Base-by-base conservation (phyloP, 1,140 invertebrate species). In the Grapholita molesta region DNA sequence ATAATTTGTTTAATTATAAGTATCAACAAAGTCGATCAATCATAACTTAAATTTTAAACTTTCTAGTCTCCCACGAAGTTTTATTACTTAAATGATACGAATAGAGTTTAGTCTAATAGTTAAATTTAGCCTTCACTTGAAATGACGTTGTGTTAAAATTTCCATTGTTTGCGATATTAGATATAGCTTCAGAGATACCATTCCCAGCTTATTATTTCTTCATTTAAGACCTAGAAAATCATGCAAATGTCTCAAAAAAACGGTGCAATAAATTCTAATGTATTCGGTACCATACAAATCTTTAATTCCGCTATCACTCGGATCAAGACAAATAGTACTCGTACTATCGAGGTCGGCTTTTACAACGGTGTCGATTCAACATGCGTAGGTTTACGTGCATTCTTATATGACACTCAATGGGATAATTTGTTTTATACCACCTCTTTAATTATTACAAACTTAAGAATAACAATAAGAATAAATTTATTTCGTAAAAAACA, bases 311-410 rank as follows among this genome's bases (percentile, higher is more conserved):
- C 55, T 18, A 15, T 15, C 28, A 61, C 7, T 28, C 3, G 25
- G 55, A 12, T 25, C 24, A 15, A 30, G 25, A 3, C 28, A 61
- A 28, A 61, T 61, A 61, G 38, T 48, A 72, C 66, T 53, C 23
- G 42, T 52, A 72, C 66, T 55, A 76, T 71, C 74, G 79, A 81
- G 79, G 78, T 73, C 78, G 75, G 69, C 68, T 75, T 77, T 80
- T 76, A 79, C 71, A 70, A 66, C 67, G 70, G 78, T 84, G 77
- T 83, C 70, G 67, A 70, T 83, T 79, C 77, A 71, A 71, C 75
- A 70, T 67, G 78, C 72, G 79, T 82, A 76, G 78, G 80, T 72
- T 68, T 74, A 74, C 68, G 73, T 67, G 71, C 33, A 69, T 74
- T 66, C 70, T 65, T 66, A 38, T 38, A 68, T 68, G 69, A 68